Conservation (phyloP, 2,113 vertebrate genomes). For the Limanda limanda region DNA sequence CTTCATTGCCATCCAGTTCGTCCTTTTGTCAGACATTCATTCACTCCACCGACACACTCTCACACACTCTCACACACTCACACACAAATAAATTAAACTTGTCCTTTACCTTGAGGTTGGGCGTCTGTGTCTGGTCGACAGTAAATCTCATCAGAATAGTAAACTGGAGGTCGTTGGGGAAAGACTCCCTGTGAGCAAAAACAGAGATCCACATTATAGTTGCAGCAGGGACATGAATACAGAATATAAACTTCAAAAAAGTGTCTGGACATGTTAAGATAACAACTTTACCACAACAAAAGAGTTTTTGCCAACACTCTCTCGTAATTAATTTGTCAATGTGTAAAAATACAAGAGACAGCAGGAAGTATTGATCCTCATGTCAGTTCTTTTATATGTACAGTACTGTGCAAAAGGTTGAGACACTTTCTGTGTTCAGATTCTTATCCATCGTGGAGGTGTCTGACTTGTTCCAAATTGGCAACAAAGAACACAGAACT, state of each 20-base stretch:
- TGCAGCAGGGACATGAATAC: background rate
- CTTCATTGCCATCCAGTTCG: constrained; percentile 7
- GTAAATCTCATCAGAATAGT: constrained; percentile 99
- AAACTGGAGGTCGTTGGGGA: constrained; percentile 97
- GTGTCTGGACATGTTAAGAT: too few relatives aligned
- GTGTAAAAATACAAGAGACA: too few relatives aligned
- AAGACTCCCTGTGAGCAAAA: constrained; percentile 89
- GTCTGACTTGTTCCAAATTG: too few relatives aligned
- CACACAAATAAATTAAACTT: background rate
- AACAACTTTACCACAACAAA: too few relatives aligned
- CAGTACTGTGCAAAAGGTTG: too few relatives aligned
- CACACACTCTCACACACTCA: background rate
- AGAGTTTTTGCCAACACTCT: too few relatives aligned
- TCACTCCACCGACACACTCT: too few relatives aligned
- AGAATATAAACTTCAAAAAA: background rate
- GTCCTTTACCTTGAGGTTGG: constrained; percentile 91
- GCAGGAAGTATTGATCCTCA: background rate
- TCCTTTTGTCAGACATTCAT: background rate
- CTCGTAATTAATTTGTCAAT: too few relatives aligned
- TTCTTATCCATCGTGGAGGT: too few relatives aligned
- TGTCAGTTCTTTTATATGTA: background rate
- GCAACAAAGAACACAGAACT: background rate
- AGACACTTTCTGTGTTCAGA: too few relatives aligned
- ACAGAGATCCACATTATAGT: background rate
- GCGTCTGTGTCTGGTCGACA: constrained; percentile 98